These are phyloP conservation scores for Reticulitermes lucifugus DNA, from an alignment of 2,888 invertebrate species.

Conservation along the genomic window DNA sequence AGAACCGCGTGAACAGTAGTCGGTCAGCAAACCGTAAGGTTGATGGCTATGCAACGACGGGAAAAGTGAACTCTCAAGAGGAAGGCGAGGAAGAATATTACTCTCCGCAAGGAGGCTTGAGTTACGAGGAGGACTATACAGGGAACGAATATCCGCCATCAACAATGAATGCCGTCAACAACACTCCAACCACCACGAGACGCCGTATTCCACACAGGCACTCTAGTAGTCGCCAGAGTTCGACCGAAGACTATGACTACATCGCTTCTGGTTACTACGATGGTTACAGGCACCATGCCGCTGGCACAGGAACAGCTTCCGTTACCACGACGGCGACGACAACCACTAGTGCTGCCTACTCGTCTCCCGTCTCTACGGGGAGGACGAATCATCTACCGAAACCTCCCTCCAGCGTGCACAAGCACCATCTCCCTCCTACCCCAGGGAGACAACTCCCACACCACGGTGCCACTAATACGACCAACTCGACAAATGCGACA, in stretches of 20 bases:
- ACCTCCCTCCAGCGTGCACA: constrained; percentile 58
- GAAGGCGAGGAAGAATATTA: constrained; percentile 54
- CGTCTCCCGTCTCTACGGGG: neutral
- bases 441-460: constrained; percentile 68
- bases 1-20: constrained; percentile 66
- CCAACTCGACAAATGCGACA: constrained; percentile 39
- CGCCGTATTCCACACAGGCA: constrained; percentile 60
- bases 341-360: constrained; percentile 52
- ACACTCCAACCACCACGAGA: constrained; percentile 57
- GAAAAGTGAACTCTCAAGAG: constrained; percentile 34
- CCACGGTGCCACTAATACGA: constrained; percentile 52
- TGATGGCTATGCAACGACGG: neutral
- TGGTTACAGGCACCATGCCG: constrained; percentile 54
- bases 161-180: constrained; percentile 59
- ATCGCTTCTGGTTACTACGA: constrained; percentile 53
- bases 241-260: constrained; percentile 59
- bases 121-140: constrained; percentile 59
- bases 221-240: constrained; percentile 62
- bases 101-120: constrained; percentile 57
- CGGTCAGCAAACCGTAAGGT: constrained; percentile 43
- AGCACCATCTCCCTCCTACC: constrained; percentile 66
- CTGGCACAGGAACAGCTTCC: constrained; percentile 61
- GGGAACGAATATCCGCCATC: constrained; percentile 60
- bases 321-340: constrained; percentile 61
- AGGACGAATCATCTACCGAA: constrained; percentile 38